These are phyloP conservation scores for Eledona agricola DNA, from an alignment of 2,888 invertebrate species.

Conservation along the genomic window DNA sequence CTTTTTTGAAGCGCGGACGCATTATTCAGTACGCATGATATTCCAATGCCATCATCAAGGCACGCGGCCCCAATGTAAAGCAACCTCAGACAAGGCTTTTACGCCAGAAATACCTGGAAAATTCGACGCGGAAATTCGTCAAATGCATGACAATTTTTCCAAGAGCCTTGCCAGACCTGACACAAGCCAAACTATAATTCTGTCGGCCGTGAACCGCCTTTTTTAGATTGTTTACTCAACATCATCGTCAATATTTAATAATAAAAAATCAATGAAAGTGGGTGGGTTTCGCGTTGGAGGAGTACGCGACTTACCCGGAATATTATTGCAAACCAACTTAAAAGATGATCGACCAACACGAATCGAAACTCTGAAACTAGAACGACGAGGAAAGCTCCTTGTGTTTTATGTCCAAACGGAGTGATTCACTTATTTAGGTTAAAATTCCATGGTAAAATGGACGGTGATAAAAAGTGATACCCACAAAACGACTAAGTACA, in stretches of 20 bases:
- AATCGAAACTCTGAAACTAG: no score
- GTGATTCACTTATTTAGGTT: slow-evolving; percentile 13
- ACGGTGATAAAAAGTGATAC: not conserved
- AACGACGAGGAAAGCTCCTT: no score
- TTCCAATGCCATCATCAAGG: slow-evolving; percentile 47
- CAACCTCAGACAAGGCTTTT: slow-evolving; percentile 29
- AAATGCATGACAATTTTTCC: slow-evolving; percentile 6
- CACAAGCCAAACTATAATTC: slow-evolving; percentile 11
- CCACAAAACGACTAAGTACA: no score
- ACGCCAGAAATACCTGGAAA: slow-evolving; percentile 18
- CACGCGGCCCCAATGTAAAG: slow-evolving; percentile 36
- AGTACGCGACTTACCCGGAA: no score
- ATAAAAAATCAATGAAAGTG: no score
- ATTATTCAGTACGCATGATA: slow-evolving; percentile 47
- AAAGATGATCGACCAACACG: no score
- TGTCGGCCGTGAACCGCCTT: slow-evolving; percentile 2
- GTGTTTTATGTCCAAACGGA: slow-evolving; percentile 2
- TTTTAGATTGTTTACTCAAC: not conserved
- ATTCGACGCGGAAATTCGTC: slow-evolving; percentile 24
- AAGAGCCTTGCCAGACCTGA: slow-evolving; percentile 1
- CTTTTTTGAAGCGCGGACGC: slow-evolving; percentile 8
- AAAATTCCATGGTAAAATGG: not conserved
- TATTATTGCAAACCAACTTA: no score
- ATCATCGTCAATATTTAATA: not conserved
- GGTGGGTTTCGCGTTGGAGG: no score